Conservation (phyloP, 92 coral and sea anemone species). For the Zoanthus sociatus region DNA sequence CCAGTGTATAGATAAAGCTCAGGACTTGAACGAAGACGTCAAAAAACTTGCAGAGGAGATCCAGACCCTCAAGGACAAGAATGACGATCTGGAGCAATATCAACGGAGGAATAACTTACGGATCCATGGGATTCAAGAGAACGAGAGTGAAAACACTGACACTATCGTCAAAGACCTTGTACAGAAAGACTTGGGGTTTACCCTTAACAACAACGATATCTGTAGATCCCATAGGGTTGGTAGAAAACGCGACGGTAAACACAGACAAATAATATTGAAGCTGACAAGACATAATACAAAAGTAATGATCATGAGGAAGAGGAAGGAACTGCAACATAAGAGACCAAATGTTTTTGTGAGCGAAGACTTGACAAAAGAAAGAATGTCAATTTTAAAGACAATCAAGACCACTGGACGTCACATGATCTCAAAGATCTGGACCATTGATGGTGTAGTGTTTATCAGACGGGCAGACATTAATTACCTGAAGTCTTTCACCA, state of each 20-base stretch:
- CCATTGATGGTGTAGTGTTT: slow-evolving; percentile 28
- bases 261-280: slow-evolving; percentile 5
- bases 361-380: slow-evolving; percentile 26
- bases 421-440: slow-evolving; percentile 18
- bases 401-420: slow-evolving; percentile 16
- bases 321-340: not conserved
- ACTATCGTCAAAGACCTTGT: slow-evolving; percentile 22
- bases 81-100: slow-evolving; percentile 18
- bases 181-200: slow-evolving; percentile 6
- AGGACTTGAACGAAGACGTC: slow-evolving; percentile 7
- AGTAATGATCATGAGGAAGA: slow-evolving; percentile 31
- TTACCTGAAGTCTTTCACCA: not conserved
- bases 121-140: slow-evolving; percentile 17
- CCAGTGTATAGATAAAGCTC: slow-evolving; percentile 14
- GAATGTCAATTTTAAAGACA: not conserved
- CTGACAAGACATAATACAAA: slow-evolving; percentile 15
- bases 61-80: slow-evolving; percentile 14
- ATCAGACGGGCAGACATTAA: not conserved
- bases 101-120: not conserved
- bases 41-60: not conserved
- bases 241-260: slow-evolving; percentile 7
- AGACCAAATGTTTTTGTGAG: slow-evolving; percentile 23
- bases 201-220: slow-evolving; percentile 22
- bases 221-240: slow-evolving; percentile 28
- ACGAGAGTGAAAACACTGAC: slow-evolving; percentile 1